Base-by-base conservation (phyloP, 1,140 invertebrate genomes). In the Ectropis grisescens region DNA sequence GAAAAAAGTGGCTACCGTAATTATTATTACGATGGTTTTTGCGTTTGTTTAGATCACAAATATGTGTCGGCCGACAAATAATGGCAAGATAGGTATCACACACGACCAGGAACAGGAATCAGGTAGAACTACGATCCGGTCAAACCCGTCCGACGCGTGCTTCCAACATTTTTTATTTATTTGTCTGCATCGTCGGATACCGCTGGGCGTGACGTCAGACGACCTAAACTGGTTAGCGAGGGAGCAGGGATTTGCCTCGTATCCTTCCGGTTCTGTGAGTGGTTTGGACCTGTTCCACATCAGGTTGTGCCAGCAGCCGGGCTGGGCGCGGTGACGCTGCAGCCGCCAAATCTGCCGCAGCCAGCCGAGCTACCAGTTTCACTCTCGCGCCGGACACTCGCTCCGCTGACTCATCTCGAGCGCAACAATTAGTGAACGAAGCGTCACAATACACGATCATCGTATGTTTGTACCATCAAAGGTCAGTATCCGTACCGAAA, bases 81-180 rank as follows among this genome's bases (percentile, higher is more conserved):
- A 52, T 60, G 52, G 50, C 47, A 44, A 51, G 58, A 58, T 67
- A 51, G 58, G 57, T 67, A 64, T 64, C 46, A 64, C 53, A 58
- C 57, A 54, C 41, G 45, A 72, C 59, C 74, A 81, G 72, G 72
- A 81, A 81, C 75, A 78, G 75, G 72, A 81, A 81, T 80, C 72
- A 74, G 75, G 75, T 75, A 78, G 70, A 78, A 71, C 72, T 81
- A 81, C 75, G 60, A 76, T 81, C 72, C 72, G 72, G 75, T 81
- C 65, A 76, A 81, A 81, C 76, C 71, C 69, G 76, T 81, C 76
- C 59, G 59, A 72, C 72, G 72, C 70, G 76, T 78, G 72, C 72
- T 78, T 76, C 62, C 76, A 80, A 74, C 72, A 80, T 75, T 80
- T 78, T 78, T 81, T 78, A 78, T 81, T 81, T 81, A 79, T 81